Conservation (phyloP, 2,797 vertebrate genomes). For the Borostomias antarcticus region DNA sequence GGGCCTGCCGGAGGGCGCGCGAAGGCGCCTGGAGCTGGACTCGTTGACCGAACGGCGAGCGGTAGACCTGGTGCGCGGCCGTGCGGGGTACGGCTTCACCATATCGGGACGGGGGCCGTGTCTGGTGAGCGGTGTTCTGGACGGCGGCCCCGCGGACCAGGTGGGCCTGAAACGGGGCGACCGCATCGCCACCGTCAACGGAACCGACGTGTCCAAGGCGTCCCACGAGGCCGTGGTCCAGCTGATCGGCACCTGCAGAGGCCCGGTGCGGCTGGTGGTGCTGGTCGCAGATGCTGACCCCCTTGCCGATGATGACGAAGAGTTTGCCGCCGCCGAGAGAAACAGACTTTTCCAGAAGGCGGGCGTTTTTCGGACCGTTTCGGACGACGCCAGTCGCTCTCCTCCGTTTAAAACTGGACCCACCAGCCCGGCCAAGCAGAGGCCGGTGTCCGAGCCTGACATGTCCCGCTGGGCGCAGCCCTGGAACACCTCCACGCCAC, state of each 20-base stretch:
- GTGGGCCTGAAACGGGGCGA: slow-evolving; percentile 91
- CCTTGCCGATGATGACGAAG: slow-evolving; percentile 85
- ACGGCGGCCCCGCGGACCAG: slow-evolving; percentile 88
- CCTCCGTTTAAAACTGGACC: slow-evolving; percentile 52
- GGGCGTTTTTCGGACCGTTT: slow-evolving; percentile 86
- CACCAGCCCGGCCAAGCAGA: slow-evolving; percentile 68
- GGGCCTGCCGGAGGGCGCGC: slow-evolving; percentile 76
- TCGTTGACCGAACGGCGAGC: slow-evolving; percentile 72
- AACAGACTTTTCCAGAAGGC: slow-evolving; percentile 81
- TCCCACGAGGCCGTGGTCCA: slow-evolving; percentile 91
- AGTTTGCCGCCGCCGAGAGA: slow-evolving; percentile 74
- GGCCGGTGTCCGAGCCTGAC: slow-evolving; percentile 85
- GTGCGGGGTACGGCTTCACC: slow-evolving; percentile 93
- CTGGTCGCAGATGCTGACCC: slow-evolving; percentile 80
- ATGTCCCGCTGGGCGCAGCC: slow-evolving; percentile 77
- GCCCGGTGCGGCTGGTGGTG: slow-evolving; percentile 85
- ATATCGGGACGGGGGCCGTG: slow-evolving; percentile 92
- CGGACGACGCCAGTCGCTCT: slow-evolving; percentile 79
- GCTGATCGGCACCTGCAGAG: slow-evolving; percentile 87
- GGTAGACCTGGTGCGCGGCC: slow-evolving; percentile 87
- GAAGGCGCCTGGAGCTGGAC: slow-evolving; percentile 77
- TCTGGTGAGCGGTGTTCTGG: slow-evolving; percentile 87
- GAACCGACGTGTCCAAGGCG: slow-evolving; percentile 84
- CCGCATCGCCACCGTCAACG: slow-evolving; percentile 87
- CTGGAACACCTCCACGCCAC: slow-evolving; percentile 54